Conservation (phyloP, 1,140 invertebrate species). For the Solenopsis fugax region DNA sequence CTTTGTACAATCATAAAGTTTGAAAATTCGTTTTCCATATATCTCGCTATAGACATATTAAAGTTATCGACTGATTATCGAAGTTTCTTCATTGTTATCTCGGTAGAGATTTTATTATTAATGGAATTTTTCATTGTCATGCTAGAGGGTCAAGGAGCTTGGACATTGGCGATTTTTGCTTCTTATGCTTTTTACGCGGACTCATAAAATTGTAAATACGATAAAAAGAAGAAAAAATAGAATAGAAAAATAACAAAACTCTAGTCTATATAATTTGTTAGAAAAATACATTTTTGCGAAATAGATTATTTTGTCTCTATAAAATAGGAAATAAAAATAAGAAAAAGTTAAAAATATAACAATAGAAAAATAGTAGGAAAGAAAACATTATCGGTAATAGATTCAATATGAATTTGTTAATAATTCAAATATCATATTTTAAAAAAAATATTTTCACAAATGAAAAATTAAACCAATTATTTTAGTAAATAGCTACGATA, state of each 20-base stretch:
- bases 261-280: neutral
- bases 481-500: neutral
- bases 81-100: constrained; percentile 38
- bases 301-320: no score
- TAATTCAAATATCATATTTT: neutral
- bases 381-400: neutral
- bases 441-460: neutral
- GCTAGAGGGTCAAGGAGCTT: neutral
- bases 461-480: neutral
- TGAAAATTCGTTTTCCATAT: constrained; percentile 51
- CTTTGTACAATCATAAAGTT: constrained; percentile 28
- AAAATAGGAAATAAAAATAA: neutral
- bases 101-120: constrained; percentile 25
- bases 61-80: constrained; percentile 54
- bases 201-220: constrained; percentile 2
- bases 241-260: neutral
- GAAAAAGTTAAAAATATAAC: neutral
- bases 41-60: neutral
- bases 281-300: neutral
- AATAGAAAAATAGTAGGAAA: constrained; percentile 4
- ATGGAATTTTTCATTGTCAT: constrained; percentile 15
- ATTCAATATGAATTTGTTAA: neutral
- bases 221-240: neutral
- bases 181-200: neutral
- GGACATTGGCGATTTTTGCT: neutral